Percentiles rank a stretch among this genome's conserved stretches.
Evolutionary conservation across 1,140 invertebrate species (phyloP).

Genomic region (Caenorhabditis elegans): DNA sequence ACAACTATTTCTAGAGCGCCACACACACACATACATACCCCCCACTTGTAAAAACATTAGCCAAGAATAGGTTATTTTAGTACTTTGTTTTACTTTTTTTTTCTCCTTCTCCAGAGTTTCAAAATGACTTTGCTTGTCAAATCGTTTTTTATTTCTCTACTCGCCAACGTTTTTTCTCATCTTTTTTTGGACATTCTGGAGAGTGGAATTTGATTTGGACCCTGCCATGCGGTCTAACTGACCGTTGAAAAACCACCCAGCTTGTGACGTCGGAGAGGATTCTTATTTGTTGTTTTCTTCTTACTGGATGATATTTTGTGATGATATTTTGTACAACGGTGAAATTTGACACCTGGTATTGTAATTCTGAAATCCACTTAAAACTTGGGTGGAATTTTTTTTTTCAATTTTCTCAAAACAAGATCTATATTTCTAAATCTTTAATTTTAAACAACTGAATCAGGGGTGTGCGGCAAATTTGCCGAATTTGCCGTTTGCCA

Average conservation of each 20-base stretch:
- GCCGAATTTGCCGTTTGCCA: no score
- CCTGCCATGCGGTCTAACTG: background rate
- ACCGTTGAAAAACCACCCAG: background rate
- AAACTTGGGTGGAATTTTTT: no score
- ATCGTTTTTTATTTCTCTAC: background rate
- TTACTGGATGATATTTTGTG: no score
- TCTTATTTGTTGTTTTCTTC: no score
- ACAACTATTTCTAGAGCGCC: background rate
- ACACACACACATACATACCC: constrained; percentile 23
- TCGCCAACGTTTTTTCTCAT: background rate
- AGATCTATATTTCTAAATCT: no score
- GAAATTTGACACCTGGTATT: no score
- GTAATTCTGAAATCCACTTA: no score
- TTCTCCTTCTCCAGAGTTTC: background rate
- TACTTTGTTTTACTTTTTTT: no score
- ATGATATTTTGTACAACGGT: no score
- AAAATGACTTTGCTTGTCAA: background rate
- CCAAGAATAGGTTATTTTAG: constrained; percentile 9
- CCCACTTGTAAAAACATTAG: constrained; percentile 25
- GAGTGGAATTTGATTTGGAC: constrained; percentile 19
- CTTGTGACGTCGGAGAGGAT: background rate
- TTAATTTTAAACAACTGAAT: no score
- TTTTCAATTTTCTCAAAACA: no score
- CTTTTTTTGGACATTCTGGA: constrained; percentile 7
- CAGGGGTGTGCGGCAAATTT: no score